phyloP scores from a whole-genome alignment of 2,113 vertebrate genomes.

The Physeter macrocephalus region DNA sequence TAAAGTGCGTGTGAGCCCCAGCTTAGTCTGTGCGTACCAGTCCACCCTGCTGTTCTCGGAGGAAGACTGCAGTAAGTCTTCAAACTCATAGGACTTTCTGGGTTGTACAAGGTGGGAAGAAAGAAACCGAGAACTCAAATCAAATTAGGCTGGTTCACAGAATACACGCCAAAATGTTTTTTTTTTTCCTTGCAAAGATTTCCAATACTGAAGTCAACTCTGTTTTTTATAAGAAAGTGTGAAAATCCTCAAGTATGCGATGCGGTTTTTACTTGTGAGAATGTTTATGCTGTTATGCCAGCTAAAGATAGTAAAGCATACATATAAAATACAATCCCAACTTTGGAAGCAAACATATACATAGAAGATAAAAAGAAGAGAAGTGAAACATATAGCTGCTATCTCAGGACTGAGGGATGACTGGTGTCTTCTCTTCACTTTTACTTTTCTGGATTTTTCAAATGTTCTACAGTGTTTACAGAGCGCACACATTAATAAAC shows the following conservation, averaged over 20 bases:
- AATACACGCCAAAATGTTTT: rapidly evolving
- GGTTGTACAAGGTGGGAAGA: not conserved
- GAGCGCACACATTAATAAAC: not conserved
- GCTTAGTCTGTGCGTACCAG: slow-evolving; percentile 93
- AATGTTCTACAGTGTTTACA: no score
- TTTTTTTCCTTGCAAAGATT: not conserved
- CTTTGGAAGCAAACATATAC: not conserved
- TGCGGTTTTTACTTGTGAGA: not conserved
- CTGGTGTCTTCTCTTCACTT: not conserved
- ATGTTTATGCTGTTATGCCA: not conserved
- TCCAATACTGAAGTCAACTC: not conserved
- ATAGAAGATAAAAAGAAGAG: not conserved
- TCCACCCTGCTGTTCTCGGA: slow-evolving; percentile 87
- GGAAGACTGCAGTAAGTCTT: slow-evolving; percentile 92
- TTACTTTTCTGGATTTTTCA: not conserved
- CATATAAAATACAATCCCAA: not conserved
- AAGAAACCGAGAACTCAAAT: not conserved
- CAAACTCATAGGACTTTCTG: slow-evolving; percentile 98
- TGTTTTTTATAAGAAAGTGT: not conserved
- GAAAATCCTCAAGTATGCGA: not conserved
- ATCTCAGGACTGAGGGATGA: not conserved
- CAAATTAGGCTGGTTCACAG: not conserved
- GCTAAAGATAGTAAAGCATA: not conserved
- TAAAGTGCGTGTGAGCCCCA: slow-evolving; percentile 95
- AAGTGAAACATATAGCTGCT: not conserved